Conservation (phyloP, 2,797 vertebrate genomes). For the Danio jaintianensis region DNA sequence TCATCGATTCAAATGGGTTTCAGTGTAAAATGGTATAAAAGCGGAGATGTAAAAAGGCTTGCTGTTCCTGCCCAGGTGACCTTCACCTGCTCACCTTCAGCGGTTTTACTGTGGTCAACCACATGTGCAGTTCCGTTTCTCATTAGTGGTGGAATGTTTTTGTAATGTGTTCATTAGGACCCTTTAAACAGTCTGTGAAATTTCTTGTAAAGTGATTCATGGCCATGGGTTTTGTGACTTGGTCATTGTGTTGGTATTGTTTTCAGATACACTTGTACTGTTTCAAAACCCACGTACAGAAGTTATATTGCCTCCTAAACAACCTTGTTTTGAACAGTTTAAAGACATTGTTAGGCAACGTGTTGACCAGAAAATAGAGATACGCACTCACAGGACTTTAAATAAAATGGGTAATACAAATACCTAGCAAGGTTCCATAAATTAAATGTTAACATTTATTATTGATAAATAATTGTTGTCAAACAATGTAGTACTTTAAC, state of each 20-base stretch:
- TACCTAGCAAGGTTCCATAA: too few species aligned
- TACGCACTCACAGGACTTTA: too few species aligned
- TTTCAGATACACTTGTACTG: neutral
- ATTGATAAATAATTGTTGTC: too few species aligned
- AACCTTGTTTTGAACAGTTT: neutral
- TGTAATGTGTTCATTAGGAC: slow-evolving; percentile 15
- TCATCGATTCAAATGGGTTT: neutral
- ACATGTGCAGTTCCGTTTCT: slow-evolving; percentile 31
- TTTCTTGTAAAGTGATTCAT: slow-evolving; percentile 25
- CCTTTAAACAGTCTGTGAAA: neutral
- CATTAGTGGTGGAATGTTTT: slow-evolving; percentile 18
- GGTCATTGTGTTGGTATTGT: neutral
- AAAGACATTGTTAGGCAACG: neutral
- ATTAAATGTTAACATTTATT: too few species aligned
- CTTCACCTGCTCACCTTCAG: slow-evolving; percentile 37
- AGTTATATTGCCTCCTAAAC: neutral
- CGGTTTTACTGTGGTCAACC: slow-evolving; percentile 23
- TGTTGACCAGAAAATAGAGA: neutral
- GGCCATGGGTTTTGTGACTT: neutral
- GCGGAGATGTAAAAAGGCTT: neutral
- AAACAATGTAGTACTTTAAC: too few species aligned
- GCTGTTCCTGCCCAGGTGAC: slow-evolving; percentile 6
- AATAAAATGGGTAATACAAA: too few species aligned
- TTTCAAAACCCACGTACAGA: neutral
- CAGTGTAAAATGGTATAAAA: neutral